Evolutionary conservation across 2,113 vertebrate species (phyloP).

Genomic region (Tauraco erythrolophus): DNA sequence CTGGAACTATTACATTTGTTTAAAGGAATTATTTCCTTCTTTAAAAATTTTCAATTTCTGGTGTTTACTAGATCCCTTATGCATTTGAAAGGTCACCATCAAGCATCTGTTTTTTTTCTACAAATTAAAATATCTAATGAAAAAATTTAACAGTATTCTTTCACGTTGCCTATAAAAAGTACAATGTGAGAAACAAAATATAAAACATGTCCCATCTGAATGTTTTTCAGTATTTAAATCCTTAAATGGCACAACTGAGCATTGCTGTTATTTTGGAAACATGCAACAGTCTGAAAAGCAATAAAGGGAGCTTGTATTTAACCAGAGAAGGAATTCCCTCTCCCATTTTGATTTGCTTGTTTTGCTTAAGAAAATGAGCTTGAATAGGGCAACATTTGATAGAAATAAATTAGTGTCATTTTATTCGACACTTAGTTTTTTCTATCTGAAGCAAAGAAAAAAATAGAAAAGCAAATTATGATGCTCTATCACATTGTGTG

Average conservation of each 20-base stretch:
- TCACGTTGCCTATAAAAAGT: neutral
- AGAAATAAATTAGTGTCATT: slow-evolving; percentile 57
- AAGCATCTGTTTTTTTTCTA: neutral
- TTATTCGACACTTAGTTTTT: slow-evolving; percentile 62
- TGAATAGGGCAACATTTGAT: slow-evolving; percentile 23
- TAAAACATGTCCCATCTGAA: neutral
- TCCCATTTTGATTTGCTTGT: neutral
- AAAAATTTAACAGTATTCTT: neutral
- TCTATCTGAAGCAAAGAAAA: slow-evolving; percentile 50
- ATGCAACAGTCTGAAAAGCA: neutral
- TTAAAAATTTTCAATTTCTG: neutral
- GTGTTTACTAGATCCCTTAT: neutral
- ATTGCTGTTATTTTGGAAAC: neutral
- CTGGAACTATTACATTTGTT: neutral
- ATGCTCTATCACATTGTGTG: slow-evolving; percentile 1
- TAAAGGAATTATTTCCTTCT: neutral
- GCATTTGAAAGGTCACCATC: neutral
- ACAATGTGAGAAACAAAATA: neutral
- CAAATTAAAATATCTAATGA: neutral
- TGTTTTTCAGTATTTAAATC: neutral
- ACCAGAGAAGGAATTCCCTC: neutral
- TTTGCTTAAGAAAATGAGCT: slow-evolving; percentile 21
- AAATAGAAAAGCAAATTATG: slow-evolving; percentile 67
- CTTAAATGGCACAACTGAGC: neutral
- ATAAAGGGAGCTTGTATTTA: neutral